Evolutionary conservation across 2,888 invertebrate species (phyloP).

Genomic region (Seira sanloemensis): DNA sequence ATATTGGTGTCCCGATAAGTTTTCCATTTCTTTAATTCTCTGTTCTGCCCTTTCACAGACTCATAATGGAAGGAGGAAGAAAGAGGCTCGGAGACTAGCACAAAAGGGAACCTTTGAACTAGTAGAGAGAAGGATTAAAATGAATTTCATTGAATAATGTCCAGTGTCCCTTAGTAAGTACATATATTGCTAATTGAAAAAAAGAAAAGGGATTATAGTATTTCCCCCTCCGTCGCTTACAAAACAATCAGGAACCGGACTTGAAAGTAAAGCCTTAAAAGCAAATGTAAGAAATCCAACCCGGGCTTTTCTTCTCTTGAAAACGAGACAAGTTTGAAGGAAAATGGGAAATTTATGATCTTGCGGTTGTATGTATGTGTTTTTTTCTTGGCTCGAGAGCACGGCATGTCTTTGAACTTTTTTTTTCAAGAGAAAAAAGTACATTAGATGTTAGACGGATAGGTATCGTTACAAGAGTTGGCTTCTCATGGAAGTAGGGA

Average conservation of each 20-base stretch:
- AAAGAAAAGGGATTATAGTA: neutral
- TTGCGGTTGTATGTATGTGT: conserved; percentile 43
- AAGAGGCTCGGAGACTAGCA: neutral
- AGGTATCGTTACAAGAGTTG: too few relatives aligned
- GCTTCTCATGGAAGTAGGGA: too few relatives aligned
- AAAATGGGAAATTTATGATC: conserved; percentile 41
- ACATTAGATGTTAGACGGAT: too few relatives aligned
- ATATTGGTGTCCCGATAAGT: neutral
- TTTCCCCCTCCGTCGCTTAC: too few relatives aligned
- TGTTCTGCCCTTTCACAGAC: too few relatives aligned
- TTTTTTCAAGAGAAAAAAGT: neutral
- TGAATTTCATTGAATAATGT: neutral
- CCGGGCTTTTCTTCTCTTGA: neutral
- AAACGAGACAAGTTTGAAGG: neutral
- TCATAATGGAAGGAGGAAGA: too few relatives aligned
- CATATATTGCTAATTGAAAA: neutral
- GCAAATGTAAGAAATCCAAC: neutral
- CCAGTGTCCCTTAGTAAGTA: neutral
- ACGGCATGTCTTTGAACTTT: neutral
- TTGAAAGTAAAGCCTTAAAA: neutral
- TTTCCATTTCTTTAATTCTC: neutral
- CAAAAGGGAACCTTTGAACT: neutral
- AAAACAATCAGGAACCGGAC: too few relatives aligned
- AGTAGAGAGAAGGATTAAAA: too few relatives aligned
- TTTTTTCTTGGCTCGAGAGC: conserved; percentile 19